Base-by-base conservation (phyloP, 2,113 vertebrate genomes). In the Hypomesus transpacificus region DNA sequence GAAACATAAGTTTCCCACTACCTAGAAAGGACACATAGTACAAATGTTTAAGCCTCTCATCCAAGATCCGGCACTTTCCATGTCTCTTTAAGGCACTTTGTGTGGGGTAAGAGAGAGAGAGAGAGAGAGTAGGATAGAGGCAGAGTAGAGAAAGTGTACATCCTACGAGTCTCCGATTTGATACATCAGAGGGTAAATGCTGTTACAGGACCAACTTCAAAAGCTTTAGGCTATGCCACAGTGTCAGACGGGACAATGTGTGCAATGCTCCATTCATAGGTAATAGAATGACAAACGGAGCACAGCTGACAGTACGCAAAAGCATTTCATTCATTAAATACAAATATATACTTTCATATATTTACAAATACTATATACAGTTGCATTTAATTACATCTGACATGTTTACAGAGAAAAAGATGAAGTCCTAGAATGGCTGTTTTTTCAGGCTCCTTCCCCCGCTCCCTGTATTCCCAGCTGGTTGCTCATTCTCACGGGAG, bases 301-400 rank as follows among this genome's bases (percentile, higher is more conserved):
- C 80, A 77, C 31, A 18, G 63, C 71, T 74, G 58, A 54, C 74
- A 71, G 66, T 69, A 70, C 72, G 69, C 39, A 60, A 68, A 77
- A 75, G 14, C 20, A 11, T 76, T 87, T 63, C 74, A 22, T 50
- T 70, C 87, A 90, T 94, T 89, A 94, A 96, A 95, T 94, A 95
- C 87, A 94, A 93, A 94, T 93, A 93, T 93, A 92, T 92, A 90
- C 93, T 93, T 94, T 93, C 83, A 88, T 93, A 78, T 85, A 88
- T 88, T 92, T 95, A 95, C 93, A 95, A 93, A 92, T 87, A 87
- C 86, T 96, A 96, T 96, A 92, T 96, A 97, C 95, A 97, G 69
- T 89, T 79, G 73, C 34, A 66, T 84, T 75, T 76, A 82, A 85
- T 79, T 86, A 83, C 80, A 86, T 88, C 88, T 89, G 83, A 82